Evolutionary conservation across 2,797 vertebrate genomes (phyloP).

Genomic region (Nothura maculosa): DNA sequence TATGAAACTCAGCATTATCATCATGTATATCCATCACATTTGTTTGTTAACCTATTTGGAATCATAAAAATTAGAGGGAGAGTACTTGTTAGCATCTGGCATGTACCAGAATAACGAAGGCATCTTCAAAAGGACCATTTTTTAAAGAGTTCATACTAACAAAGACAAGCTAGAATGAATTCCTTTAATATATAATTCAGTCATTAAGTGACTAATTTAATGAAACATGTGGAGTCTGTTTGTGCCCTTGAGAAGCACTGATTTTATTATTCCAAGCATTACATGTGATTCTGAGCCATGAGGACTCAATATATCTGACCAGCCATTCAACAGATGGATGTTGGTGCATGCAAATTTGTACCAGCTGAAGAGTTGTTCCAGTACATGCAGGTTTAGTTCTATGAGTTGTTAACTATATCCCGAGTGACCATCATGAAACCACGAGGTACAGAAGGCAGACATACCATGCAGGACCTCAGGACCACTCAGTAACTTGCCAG

Average conservation of each 20-base stretch:
- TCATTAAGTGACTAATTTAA: constrained; percentile 20
- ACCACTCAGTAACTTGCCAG: neutral
- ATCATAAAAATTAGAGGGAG: constrained; percentile 18
- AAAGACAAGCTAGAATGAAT: neutral
- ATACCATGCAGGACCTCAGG: neutral
- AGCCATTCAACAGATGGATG: neutral
- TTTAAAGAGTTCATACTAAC: constrained; percentile 13
- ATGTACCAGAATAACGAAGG: neutral
- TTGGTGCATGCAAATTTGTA: neutral
- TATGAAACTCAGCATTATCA: constrained; percentile 57
- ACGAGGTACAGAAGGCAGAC: neutral
- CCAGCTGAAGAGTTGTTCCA: constrained; percentile 13
- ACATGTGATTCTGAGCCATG: neutral
- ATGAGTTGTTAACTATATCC: neutral
- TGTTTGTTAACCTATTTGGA: constrained; percentile 50
- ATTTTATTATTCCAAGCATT: constrained; percentile 48
- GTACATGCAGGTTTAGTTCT: neutral
- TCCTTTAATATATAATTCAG: constrained; percentile 19
- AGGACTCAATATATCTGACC: constrained; percentile 5
- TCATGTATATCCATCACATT: constrained; percentile 57
- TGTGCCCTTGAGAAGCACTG: neutral
- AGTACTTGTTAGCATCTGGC: constrained; percentile 22
- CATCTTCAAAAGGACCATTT: constrained; percentile 30
- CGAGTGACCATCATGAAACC: neutral
- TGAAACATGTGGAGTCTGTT: constrained; percentile 21